A percentile compares a stretch with the other conserved stretches of the same genome.
Conservation (phyloP, 35 echinoderm and acorn worm species). For the Lytechinus pictus region DNA sequence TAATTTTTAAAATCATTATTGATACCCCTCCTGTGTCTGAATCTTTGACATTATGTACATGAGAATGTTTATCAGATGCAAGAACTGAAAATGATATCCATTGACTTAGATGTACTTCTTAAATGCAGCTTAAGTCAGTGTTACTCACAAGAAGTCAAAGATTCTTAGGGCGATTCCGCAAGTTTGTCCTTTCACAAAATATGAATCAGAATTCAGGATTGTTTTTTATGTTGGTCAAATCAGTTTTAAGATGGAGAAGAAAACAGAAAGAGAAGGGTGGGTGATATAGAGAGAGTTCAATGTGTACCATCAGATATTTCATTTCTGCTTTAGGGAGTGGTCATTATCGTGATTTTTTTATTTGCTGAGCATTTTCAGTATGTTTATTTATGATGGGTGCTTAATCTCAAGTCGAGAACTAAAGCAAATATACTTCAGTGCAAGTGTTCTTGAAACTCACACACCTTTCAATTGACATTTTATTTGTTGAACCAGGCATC, state of each 20-base stretch:
- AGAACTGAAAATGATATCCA: background rate
- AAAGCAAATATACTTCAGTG: background rate
- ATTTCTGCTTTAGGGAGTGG: background rate
- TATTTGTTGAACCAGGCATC: background rate
- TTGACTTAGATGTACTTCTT: background rate
- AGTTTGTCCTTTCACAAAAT: background rate
- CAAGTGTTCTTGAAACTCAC: background rate
- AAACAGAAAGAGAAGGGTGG: background rate
- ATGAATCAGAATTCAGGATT: background rate
- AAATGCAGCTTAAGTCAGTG: background rate
- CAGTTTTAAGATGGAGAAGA: background rate
- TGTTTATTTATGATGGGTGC: conserved; percentile 1
- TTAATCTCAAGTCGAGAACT: background rate
- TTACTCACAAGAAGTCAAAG: background rate
- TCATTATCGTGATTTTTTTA: background rate
- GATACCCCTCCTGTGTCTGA: no score
- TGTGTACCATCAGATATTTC: background rate
- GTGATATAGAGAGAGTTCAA: background rate
- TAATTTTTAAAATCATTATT: no score
- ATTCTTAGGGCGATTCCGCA: background rate
- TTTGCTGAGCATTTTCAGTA: background rate
- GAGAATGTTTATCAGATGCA: background rate
- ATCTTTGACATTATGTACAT: background rate
- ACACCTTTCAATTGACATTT: conserved; percentile 1
- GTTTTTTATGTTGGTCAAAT: background rate